A percentile compares a stretch with the other conserved stretches of the same genome.
Conservation (phyloP, 1,140 invertebrate genomes). For the Solenopsis invicta region DNA sequence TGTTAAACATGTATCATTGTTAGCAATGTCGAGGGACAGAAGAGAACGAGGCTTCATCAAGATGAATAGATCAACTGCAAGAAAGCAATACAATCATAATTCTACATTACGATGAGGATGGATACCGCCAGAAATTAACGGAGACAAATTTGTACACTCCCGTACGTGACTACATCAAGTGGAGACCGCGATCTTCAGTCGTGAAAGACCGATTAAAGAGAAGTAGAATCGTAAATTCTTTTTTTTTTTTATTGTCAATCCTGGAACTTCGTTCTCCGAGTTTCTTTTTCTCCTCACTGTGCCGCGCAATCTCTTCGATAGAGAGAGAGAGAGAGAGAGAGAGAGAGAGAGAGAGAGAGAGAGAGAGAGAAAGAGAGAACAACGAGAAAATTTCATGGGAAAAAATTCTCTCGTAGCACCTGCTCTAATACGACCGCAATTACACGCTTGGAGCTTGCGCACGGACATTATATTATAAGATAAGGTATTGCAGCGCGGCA, state of each 20-base stretch:
- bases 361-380: neutral
- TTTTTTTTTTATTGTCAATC: neutral
- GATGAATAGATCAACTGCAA: no score
- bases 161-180: no score
- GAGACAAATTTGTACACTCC: no score
- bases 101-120: no score
- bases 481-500: conserved; percentile 33
- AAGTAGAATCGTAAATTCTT: neutral
- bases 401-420: conserved; percentile 18
- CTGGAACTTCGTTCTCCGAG: neutral
- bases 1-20: no score
- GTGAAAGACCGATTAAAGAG: no score
- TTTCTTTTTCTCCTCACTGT: neutral
- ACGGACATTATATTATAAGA: conserved; percentile 34
- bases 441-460: conserved; percentile 37
- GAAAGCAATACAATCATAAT: no score
- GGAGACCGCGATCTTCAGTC: no score
- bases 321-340: no score
- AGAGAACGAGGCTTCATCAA: no score
- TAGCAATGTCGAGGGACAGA: no score
- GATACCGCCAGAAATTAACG: no score
- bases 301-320: neutral
- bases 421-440: conserved; percentile 40
- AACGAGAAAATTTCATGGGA: conserved; percentile 23
- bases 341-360: neutral